Evolutionary conservation across 2,797 vertebrate genomes (phyloP).

Genomic region (Harpagifer antarcticus): DNA sequence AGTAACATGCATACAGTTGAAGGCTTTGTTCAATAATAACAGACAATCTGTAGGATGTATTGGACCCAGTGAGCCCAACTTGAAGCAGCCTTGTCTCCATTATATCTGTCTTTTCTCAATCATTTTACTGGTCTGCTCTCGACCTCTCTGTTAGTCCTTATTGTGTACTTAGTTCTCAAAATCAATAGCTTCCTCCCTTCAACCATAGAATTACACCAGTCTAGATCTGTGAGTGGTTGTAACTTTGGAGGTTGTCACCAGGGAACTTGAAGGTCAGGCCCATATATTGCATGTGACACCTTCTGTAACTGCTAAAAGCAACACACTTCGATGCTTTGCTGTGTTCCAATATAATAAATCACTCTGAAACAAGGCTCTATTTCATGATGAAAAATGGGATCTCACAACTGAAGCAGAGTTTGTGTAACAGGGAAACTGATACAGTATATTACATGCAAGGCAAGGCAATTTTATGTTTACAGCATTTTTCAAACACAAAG

Average conservation of each 20-base stretch:
- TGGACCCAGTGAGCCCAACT: not conserved
- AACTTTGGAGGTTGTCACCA: constrained; percentile 9
- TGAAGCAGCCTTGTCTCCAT: not conserved
- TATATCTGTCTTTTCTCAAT: constrained; percentile 17
- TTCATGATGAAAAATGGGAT: not conserved
- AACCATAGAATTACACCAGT: constrained; percentile 57
- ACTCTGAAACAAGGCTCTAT: not conserved
- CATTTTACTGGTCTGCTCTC: constrained; percentile 20
- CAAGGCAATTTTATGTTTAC: not conserved
- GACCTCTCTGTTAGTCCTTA: constrained; percentile 24
- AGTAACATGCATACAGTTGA: not conserved
- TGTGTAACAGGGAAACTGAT: not conserved
- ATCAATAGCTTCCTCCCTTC: constrained; percentile 62
- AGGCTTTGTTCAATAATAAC: not conserved
- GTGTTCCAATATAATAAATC: constrained; percentile 18
- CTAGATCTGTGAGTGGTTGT: constrained; percentile 1
- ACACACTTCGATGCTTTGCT: not conserved
- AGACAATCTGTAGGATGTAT: constrained; percentile 2
- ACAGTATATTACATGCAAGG: not conserved
- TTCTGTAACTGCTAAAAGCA: constrained; percentile 7
- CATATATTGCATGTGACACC: constrained; percentile 23
- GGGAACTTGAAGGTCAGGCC: constrained; percentile 29
- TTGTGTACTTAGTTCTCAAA: constrained; percentile 43
- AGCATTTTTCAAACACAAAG: not conserved
- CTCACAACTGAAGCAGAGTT: not conserved